Base-by-base conservation (phyloP, 2,113 vertebrate genomes). In the Athene noctua region DNA sequence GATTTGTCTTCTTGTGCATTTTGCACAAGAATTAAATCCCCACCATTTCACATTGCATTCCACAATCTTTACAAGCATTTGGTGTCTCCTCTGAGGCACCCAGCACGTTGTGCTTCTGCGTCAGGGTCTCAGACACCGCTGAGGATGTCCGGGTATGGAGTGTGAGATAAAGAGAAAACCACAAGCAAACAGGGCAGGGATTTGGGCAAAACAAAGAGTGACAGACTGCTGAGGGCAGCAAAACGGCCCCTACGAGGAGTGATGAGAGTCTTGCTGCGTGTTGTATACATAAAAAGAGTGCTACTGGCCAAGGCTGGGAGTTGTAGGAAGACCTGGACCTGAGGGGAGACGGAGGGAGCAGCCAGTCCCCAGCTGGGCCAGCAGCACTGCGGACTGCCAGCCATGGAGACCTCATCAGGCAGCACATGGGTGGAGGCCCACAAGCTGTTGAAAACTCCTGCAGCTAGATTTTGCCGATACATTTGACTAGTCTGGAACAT, bases 391-490 rank as follows among this genome's bases (percentile, higher is more conserved):
- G 68, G 29, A 40, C 88, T 94, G 91, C 78, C 94, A 96, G 93
- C 70, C 87, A 92, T 3, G 16, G 90, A 5, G 4, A 78, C 30
- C 57, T 85, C 91, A 68, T 51, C 73, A 94, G 30, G 84, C 73
- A 86, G 72, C 22, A 42, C 91, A 87, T 59, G 93, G 94, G 92
- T 90, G 94, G 96, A 91, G 95, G 70, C 92, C 58, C 70, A 80
- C 74, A 92, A 68, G 58, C 16, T 81, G 77, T 51, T 94, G 75
- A 85, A 95, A 80, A 73, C 62, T 92, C 32, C 59, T 71, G 29
- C 89, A 88, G 81, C 46, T 73, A 32, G 66, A 77, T 85, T 96
- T 95, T 96, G 96, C 94, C 94, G 93, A 72, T 66, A 90, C 12
- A 44, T 94, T 86, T 91, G 85, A 77, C 78, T 93, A 93, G 91